Base-by-base conservation (phyloP, 2,113 vertebrate genomes). In the Probosciger aterrimus region DNA sequence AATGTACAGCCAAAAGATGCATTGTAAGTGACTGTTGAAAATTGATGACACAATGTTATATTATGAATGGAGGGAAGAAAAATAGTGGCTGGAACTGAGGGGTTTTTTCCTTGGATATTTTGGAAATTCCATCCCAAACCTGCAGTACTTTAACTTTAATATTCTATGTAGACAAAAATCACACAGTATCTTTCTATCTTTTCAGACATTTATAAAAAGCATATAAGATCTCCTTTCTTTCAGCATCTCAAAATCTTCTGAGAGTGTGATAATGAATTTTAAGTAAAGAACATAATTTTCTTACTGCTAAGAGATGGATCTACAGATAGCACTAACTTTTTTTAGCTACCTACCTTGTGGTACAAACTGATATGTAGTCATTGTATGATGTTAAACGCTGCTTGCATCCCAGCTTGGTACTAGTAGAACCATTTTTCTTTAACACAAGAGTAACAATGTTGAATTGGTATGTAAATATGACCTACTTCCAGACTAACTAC, bases 1-100 rank as follows among this genome's bases (percentile, higher is more conserved):
- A 97, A 90, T 99, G 99, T 62, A 98, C 98, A 70, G 97, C 93
- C 24, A 99, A 99, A 98, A 99, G 98, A 79, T 99, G 99, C 94
- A 92, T 97, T 16, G 99, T 99, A 89, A 98, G 99, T 97, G 28
- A 59, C 46, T 35, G 23, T 3, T 11, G n/a, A 59, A 70, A 77
- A 18, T 8, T 17, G 53, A 37, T 53, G 63, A 24, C 24, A 23
- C 28, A 33, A 28, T 62, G 16, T 33, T 28, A 62, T 39, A 16
- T 8, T 24, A n/a, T 37, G 59, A 55, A n/a, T 30, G 53, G 39
- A 76, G 46, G 24, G 24, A 28, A 53, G 31, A 85, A 27, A 57
- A 53, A 12, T 20, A 7, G 30, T n/a, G 16, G 8, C 44, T 35
- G 24, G 44, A 70, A 47, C 47, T 25, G 17, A 69, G 8, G 7